Evolutionary conservation across 2,888 invertebrate species (phyloP).

Genomic region (Sicus ferrugineus): DNA sequence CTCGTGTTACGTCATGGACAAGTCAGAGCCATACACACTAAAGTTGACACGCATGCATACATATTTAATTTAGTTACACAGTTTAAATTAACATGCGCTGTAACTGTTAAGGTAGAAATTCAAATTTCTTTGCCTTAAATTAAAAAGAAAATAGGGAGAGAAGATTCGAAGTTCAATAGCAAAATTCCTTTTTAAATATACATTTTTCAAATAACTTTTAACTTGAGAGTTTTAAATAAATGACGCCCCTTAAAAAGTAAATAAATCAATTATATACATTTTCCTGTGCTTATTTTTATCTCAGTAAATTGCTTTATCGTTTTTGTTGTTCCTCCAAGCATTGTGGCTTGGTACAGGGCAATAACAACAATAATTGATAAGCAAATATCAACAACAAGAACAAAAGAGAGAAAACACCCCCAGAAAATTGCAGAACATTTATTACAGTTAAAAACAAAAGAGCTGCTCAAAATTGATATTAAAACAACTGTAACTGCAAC

Average conservation of each 20-base stretch:
- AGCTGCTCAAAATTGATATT: neutral
- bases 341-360: neutral
- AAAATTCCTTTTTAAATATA: no score
- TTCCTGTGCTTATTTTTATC: neutral
- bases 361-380: conserved; percentile 6
- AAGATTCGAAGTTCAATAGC: no score
- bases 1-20: conserved; percentile 33
- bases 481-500: neutral
- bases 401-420: conserved; percentile 14
- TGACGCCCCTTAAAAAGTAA: neutral
- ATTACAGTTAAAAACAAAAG: neutral
- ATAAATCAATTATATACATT: neutral
- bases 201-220: no score
- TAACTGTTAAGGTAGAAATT: no score
- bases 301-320: neutral
- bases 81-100: no score
- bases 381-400: neutral
- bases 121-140: no score
- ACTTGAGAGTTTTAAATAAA: no score
- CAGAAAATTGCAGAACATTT: conserved; percentile 20
- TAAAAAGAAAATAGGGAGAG: no score
- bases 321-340: conserved; percentile 3
- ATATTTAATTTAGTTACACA: no score
- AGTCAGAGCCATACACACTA: neutral
- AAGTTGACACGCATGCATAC: neutral